A percentile compares a stretch with the other conserved stretches of the same genome.
phyloP scores from a whole-genome alignment of 2,888 invertebrate genomes.

The Hermodice carunculata region DNA sequence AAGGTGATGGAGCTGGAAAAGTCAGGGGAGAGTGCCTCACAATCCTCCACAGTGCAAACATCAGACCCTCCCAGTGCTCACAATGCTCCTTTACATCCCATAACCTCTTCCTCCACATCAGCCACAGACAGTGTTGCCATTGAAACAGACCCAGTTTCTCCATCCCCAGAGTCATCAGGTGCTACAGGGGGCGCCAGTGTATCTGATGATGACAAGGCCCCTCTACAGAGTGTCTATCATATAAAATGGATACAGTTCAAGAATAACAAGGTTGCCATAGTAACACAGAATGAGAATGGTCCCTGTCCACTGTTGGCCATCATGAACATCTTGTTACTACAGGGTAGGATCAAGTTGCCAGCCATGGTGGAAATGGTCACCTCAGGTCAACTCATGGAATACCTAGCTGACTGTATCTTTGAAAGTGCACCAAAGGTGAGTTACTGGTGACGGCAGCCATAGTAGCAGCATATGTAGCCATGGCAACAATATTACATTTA shows the following conservation, averaged over 20 bases:
- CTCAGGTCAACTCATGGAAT: constrained; percentile 71
- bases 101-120: neutral
- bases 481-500: too few species aligned
- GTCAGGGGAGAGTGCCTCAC: too few species aligned
- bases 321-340: constrained; percentile 73
- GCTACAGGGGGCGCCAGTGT: too few species aligned
- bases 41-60: too few species aligned
- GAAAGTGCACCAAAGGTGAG: constrained; percentile 70
- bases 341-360: constrained; percentile 69
- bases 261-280: constrained; percentile 68
- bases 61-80: too few species aligned
- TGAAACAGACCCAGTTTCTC: neutral
- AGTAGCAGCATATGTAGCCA: too few species aligned
- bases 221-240: constrained; percentile 63
- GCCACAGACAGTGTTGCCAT: neutral
- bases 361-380: constrained; percentile 70
- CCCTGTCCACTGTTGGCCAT: constrained; percentile 75
- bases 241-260: constrained; percentile 72
- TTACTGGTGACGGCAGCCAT: too few species aligned
- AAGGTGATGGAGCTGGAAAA: too few species aligned
- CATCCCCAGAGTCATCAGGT: too few species aligned
- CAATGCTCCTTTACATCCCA: too few species aligned
- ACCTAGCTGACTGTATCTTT: constrained; percentile 72
- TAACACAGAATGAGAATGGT: constrained; percentile 75
- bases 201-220: constrained; percentile 5